These are phyloP conservation scores for Trichonephila clavata DNA, from an alignment of 1,140 invertebrate genomes.

Conservation along the genomic window DNA sequence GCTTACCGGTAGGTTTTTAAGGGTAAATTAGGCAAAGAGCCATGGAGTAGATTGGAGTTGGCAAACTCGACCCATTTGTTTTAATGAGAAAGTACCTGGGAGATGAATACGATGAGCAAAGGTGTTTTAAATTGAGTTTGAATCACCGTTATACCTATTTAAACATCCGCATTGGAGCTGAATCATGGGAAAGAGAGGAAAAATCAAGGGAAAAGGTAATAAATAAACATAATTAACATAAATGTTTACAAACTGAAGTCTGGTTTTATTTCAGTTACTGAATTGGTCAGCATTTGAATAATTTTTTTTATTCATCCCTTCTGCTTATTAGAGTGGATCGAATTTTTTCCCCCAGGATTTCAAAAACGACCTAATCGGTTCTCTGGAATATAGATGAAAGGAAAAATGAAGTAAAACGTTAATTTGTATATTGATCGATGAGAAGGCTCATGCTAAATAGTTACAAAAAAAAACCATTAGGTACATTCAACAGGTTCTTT, in stretches of 20 bases:
- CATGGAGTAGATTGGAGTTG: neutral
- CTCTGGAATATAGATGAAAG: too few relatives aligned
- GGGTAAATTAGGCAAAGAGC: neutral
- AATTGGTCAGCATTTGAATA: too few relatives aligned
- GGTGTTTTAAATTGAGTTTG: neutral
- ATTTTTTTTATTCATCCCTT: too few relatives aligned
- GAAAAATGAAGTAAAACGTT: too few relatives aligned
- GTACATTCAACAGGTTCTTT: too few relatives aligned
- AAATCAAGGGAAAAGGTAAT: neutral
- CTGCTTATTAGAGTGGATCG: too few relatives aligned
- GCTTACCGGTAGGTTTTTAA: neutral
- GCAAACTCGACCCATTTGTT: neutral
- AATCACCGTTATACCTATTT: neutral
- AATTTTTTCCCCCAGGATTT: too few relatives aligned
- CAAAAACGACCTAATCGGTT: too few relatives aligned
- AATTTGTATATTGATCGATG: too few relatives aligned
- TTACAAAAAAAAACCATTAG: too few relatives aligned
- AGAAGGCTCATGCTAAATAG: too few relatives aligned
- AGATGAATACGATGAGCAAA: neutral
- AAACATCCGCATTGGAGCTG: neutral
- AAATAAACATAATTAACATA: neutral
- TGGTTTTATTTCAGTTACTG: too few relatives aligned
- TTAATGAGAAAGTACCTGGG: neutral
- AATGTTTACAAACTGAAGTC: neutral
- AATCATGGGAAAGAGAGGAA: neutral